Base-by-base conservation (phyloP, 2,888 invertebrate species). In the Asteroscopus sphinx region DNA sequence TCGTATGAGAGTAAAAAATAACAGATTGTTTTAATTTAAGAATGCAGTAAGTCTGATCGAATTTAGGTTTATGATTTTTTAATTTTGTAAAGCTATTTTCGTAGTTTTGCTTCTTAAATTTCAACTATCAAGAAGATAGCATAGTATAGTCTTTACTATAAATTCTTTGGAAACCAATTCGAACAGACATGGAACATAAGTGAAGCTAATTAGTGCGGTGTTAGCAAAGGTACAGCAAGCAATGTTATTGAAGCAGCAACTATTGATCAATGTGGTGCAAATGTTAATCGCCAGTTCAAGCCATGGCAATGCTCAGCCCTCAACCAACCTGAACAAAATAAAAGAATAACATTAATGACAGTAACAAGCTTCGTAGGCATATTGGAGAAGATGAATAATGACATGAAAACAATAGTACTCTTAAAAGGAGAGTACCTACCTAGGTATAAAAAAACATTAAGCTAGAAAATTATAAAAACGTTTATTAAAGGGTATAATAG, bases 281-380 rank as follows among this genome's bases (percentile, higher is more conserved):
- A 28, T 57, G n/a, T n/a, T n/a, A 57, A 59, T 41, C 61, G 37
- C 48, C 68, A 56, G 35, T 48, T 41, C 36, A 58, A 58, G 61
- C 59, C 72, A 62, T 55, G 35, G 41, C 54, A 45, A 48, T 9
- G 35, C 44, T 11, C 67, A 56, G 76, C 63, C 62, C 60, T 25
- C 58, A 75, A 75, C 56, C 72, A 68, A 72, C 76, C 73, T 73
- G 59, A 47, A 75, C 26, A 53, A 42, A 67, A 75, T 25, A 60
- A 39, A 67, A 41, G 54, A 15, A 36, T 28, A 35, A 28, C 13
- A 45, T 71, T 60, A 60, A 42, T 36, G 6, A 51, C 6, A 39
- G 16, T 13, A n/a, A n/a, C n/a, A n/a, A n/a, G n/a, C n/a, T n/a
- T n/a, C n/a, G n/a, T n/a, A n/a, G 26, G 28, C 0, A 28, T 28